Percentiles rank a stretch among this genome's conserved stretches.
phyloP scores from a whole-genome alignment of 2,797 vertebrate genomes.

The Oreortyx pictus region DNA sequence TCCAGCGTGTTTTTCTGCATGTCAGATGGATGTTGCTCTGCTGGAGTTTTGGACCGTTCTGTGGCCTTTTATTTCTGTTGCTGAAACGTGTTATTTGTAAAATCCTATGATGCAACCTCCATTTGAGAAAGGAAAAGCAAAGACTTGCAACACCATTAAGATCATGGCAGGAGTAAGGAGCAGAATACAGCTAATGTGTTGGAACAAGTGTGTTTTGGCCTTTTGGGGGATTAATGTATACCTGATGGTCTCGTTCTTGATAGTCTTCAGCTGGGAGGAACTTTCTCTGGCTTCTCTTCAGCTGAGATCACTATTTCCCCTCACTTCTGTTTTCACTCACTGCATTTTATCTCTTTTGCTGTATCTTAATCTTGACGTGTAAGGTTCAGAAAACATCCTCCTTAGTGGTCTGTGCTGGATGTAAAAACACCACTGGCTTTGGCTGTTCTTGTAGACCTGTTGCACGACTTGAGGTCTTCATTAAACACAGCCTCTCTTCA shows the following conservation, averaged over 20 bases:
- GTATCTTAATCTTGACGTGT: neutral
- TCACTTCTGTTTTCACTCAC: constrained; percentile 29
- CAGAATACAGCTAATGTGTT: constrained; percentile 71
- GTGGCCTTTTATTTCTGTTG: constrained; percentile 70
- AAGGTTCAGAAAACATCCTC: neutral
- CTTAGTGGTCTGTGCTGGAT: neutral
- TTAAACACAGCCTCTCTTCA: neutral
- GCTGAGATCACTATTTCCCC: constrained; percentile 47
- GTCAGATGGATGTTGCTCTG: constrained; percentile 75
- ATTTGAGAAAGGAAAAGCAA: constrained; percentile 63
- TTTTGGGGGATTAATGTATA: constrained; percentile 53
- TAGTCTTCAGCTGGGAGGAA: constrained; percentile 21
- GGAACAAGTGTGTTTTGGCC: constrained; percentile 71
- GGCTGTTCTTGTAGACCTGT: neutral
- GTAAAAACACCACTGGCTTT: neutral
- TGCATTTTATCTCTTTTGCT: neutral
- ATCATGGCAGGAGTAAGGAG: constrained; percentile 71
- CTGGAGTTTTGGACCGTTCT: constrained; percentile 74
- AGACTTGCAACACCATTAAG: constrained; percentile 65
- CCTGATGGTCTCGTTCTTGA: constrained; percentile 12
- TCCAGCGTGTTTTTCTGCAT: constrained; percentile 52
- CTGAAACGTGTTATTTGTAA: constrained; percentile 56
- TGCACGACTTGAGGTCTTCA: neutral
- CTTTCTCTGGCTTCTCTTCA: constrained; percentile 52
- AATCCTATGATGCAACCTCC: constrained; percentile 68